These are phyloP conservation scores for Drosophila greeni DNA, from an alignment of 2,888 invertebrate genomes.

Conservation along the genomic window DNA sequence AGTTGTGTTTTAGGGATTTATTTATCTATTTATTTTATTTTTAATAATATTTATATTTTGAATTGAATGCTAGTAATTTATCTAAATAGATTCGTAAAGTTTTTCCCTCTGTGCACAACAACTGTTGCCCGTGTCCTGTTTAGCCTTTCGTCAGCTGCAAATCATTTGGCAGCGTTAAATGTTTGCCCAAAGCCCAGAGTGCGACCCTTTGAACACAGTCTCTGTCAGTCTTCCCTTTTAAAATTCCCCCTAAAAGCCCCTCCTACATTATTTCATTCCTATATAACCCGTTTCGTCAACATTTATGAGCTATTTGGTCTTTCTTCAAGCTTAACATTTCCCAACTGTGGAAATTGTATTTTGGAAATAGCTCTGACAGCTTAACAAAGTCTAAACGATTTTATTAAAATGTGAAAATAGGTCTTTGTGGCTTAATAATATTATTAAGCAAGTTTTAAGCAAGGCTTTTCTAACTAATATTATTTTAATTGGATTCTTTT, in stretches of 20 bases:
- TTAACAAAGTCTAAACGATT: neutral
- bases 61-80: neutral
- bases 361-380: neutral
- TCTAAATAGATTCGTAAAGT: neutral
- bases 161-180: conserved; percentile 56
- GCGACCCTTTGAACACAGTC: conserved; percentile 1
- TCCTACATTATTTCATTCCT: conserved; percentile 1
- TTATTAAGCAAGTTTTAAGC: neutral
- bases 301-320: conserved; percentile 27
- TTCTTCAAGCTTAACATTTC: neutral
- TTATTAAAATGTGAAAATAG: neutral
- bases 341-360: neutral
- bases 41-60: neutral
- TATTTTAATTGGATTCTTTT: too few species aligned
- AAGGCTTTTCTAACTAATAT: too few species aligned
- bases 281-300: conserved; percentile 17
- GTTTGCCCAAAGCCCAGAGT: conserved; percentile 36
- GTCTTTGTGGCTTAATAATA: neutral
- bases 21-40: neutral
- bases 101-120: conserved; percentile 11
- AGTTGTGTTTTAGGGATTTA: neutral
- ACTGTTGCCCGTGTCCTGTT: conserved; percentile 27
- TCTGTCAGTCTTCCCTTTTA: neutral
- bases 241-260: neutral
- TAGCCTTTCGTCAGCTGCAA: conserved; percentile 57